phyloP scores from a whole-genome alignment of 2,888 invertebrate species.

The Tipula vernalis region DNA sequence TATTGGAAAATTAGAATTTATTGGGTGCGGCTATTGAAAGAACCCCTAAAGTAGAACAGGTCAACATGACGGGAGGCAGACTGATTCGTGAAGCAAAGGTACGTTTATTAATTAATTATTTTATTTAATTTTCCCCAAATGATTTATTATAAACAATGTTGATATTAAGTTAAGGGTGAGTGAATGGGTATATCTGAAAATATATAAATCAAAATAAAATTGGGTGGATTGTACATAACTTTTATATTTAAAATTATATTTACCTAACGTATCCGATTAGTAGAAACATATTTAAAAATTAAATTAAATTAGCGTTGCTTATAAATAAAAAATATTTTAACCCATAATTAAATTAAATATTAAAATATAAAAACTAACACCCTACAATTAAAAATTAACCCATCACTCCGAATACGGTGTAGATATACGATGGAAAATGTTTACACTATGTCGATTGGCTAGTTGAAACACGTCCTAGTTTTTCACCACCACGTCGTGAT shows the following conservation, averaged over 20 bases:
- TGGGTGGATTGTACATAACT: not conserved
- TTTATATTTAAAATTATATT: not conserved
- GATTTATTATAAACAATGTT: not conserved
- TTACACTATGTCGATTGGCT: slow-evolving; percentile 36
- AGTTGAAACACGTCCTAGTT: slow-evolving; percentile 34
- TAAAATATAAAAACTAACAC: slow-evolving; percentile 10
- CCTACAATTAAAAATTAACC: slow-evolving; percentile 6
- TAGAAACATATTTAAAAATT: not conserved
- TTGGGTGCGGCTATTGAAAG: slow-evolving; percentile 88
- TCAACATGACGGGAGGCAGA: slow-evolving; percentile 89
- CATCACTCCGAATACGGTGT: slow-evolving; percentile 7
- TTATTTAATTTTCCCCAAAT: not conserved
- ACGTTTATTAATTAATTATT: slow-evolving; percentile 23
- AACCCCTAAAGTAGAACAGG: slow-evolving; percentile 87
- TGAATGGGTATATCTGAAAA: not conserved
- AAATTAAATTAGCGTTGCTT: slow-evolving; percentile 5
- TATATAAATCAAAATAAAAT: not conserved
- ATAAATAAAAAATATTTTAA: not conserved
- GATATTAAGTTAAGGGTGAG: not conserved
- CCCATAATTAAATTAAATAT: not conserved
- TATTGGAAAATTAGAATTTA: slow-evolving; percentile 52
- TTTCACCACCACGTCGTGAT: slow-evolving; percentile 34
- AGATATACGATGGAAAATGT: slow-evolving; percentile 38
- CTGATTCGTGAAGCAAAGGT: slow-evolving; percentile 98
- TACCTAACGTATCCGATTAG: not conserved